Conservation (phyloP, 2,113 vertebrate species). For the Rhineura floridana region DNA sequence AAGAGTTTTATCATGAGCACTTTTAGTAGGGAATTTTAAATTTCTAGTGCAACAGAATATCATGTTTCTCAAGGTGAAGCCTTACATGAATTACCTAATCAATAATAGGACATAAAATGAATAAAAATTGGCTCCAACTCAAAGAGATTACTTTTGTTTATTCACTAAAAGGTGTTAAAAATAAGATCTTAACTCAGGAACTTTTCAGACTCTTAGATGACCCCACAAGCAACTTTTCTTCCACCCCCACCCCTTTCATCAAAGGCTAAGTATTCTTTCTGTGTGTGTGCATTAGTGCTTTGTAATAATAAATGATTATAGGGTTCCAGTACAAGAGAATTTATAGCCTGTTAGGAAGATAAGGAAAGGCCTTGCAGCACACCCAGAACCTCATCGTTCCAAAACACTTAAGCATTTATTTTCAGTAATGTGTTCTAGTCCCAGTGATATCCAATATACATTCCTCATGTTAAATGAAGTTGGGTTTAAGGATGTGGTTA, state of each 20-base stretch:
- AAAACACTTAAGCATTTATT: background rate
- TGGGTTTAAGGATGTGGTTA: background rate
- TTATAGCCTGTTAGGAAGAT: background rate
- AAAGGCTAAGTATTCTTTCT: background rate
- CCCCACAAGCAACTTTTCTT: background rate
- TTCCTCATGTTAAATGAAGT: background rate
- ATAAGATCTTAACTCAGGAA: slow-evolving; percentile 37
- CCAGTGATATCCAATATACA: background rate
- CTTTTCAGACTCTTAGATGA: slow-evolving; percentile 15
- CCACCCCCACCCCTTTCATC: slow-evolving; percentile 28
- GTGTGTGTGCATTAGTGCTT: background rate
- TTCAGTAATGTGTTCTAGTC: background rate
- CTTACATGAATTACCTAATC: background rate
- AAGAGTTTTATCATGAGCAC: background rate
- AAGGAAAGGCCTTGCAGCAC: background rate
- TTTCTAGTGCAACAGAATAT: background rate
- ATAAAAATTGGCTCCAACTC: background rate
- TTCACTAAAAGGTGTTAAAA: slow-evolving; percentile 3
- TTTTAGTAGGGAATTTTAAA: background rate
- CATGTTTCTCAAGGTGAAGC: background rate
- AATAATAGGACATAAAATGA: slow-evolving; percentile 3
- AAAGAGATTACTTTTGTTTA: background rate
- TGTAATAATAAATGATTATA: background rate
- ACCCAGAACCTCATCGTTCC: background rate
- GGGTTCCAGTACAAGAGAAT: background rate